Evolutionary conservation across 1,140 invertebrate species (phyloP).

Genomic region (Drosophila jambulina): DNA sequence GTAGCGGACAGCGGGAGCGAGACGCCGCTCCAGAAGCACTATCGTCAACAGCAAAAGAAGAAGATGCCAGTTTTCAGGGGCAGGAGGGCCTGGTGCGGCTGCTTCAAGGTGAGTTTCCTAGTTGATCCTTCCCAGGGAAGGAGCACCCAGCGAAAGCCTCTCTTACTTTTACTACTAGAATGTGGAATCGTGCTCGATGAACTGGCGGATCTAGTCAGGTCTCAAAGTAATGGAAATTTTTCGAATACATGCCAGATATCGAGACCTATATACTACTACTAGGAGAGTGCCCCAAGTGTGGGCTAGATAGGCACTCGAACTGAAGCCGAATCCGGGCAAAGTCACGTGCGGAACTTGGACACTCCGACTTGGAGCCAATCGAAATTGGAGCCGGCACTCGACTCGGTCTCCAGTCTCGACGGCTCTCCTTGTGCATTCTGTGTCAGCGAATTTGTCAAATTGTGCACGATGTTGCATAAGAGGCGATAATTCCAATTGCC

Average conservation of each 20-base stretch:
- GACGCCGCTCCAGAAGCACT: slow-evolving; percentile 83
- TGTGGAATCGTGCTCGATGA: no score
- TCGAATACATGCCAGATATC: neutral
- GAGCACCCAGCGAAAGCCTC: neutral
- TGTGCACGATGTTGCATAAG: slow-evolving; percentile 64
- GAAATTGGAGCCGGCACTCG: slow-evolving; percentile 34
- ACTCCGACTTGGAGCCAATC: slow-evolving; percentile 13
- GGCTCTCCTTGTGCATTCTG: slow-evolving; percentile 2
- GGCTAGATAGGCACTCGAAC: neutral
- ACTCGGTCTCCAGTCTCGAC: neutral
- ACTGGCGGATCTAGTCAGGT: no score
- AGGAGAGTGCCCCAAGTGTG: neutral
- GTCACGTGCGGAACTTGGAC: slow-evolving; percentile 58
- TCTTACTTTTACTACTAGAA: neutral
- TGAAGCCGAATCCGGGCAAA: slow-evolving; percentile 2
- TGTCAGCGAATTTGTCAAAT: slow-evolving; percentile 53
- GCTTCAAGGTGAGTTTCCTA: slow-evolving; percentile 86
- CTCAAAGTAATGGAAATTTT: neutral
- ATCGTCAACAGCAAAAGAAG: slow-evolving; percentile 81
- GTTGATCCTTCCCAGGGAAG: neutral
- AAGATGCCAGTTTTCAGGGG: slow-evolving; percentile 87
- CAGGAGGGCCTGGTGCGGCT: slow-evolving; percentile 88
- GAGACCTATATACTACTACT: neutral
- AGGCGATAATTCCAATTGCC: slow-evolving; percentile 27
- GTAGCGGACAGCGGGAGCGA: slow-evolving; percentile 46